Evolutionary conservation across 30 jellyfish, hydroid and myxozoan genomes (phyloP), one percentile per base, ranked within the genome.

Genomic region (Aurelia coerulea): DNA sequence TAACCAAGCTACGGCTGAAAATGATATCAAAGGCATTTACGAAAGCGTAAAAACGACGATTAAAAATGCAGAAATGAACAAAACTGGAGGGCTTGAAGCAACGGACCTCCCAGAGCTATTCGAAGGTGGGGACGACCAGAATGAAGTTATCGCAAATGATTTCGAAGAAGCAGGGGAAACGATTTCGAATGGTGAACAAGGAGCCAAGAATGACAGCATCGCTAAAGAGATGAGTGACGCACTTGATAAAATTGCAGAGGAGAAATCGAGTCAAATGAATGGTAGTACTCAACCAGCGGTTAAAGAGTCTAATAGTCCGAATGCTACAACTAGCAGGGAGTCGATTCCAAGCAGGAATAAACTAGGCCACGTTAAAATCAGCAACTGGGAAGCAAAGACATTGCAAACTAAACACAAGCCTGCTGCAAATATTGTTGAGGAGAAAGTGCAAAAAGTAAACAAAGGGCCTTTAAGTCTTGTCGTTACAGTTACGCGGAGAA

Each of bases 131-230:
- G 94, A 62, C 0, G 88, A 85, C 65, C 81, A 74, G 76, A 85
- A 85, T 46, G 88, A 85, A 18, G 85, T 85, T 3, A n/a, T 85
- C 37, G 56, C 94, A 11, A 76, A 76, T 65, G 94, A 85, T 53
- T 85, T 85, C 56, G 88, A 78, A 31, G 23, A 31, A 64, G 78
- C 73, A 37, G 85, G 85, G 19, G 58, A 42, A 14, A 56, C 78
- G 77, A 16, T 60, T 39, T 76, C 68, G 37, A 60, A 78, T 19
- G 78, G 10, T 5, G 71, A 19, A 23, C 53, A 42, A 14, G 68
- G 19, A 49, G 62, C 18, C 16, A 73, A 73, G 5, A 17, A 39
- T 41, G 62, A 73, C 7, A 62, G 53, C n/a, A 62, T 23, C 4
- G 69, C 58, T 12, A 49, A 42, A 46, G 83, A 51, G 19, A 41